phyloP scores from a whole-genome alignment of 92 coral and sea anemone species.

The Zoanthus gigantus region DNA sequence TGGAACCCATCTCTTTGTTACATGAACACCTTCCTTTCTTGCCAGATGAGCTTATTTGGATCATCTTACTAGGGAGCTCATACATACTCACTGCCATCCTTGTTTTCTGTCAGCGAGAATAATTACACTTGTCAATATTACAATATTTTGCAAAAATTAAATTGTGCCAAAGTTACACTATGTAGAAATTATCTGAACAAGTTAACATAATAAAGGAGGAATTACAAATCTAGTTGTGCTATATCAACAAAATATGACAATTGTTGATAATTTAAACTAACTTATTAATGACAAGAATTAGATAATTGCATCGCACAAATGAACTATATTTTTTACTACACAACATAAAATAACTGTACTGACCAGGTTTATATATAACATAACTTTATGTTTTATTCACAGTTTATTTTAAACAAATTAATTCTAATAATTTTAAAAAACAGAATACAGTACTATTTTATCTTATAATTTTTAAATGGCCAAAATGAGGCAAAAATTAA shows the following conservation, averaged over 20 bases:
- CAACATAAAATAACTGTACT: background rate
- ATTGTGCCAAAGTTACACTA: background rate
- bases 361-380: background rate
- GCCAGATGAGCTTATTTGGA: background rate
- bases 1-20: conserved; percentile 38
- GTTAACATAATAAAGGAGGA: background rate
- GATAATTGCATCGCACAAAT: background rate
- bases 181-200: background rate
- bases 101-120: background rate
- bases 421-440: background rate
- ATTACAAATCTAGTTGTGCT: background rate
- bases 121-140: background rate
- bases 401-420: background rate
- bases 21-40: conserved; percentile 1
- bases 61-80: background rate
- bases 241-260: background rate
- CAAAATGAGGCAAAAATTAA: background rate
- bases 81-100: background rate
- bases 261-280: background rate
- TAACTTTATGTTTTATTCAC: background rate
- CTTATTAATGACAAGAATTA: background rate
- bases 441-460: background rate
- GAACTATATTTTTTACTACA: background rate
- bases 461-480: background rate
- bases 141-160: background rate